Base-by-base conservation (phyloP, 2,888 invertebrate genomes). In the Polietes domitor region DNA sequence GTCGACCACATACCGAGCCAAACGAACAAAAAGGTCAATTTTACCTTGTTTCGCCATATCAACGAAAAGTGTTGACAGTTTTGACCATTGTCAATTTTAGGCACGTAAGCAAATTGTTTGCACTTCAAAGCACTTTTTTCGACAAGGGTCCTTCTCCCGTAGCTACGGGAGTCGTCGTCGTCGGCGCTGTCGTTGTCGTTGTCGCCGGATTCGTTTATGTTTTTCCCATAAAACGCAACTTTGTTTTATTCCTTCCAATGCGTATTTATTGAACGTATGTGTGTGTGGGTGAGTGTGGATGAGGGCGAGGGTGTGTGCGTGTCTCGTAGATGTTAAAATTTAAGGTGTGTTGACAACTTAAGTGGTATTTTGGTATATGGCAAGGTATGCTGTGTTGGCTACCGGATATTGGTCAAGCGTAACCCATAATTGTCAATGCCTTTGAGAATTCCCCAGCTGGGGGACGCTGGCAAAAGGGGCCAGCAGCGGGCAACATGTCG, bases 91-190 rank as follows among this genome's bases (percentile, higher is more conserved):
- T 79, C 80, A 75, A 86, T 86, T 86, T 86, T 83, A 82, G 80
- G 78, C 86, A 86, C 86, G 87, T 87, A 86, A 77, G 82, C 84
- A 85, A 85, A 85, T 85, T 87, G 86, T 86, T 87, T 87, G 86
- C 85, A 85, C 85, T 87, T 86, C 85, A 83, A 86, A 85, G 86
- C 70, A 81, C 75, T 77, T 79, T 83, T 82, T 73, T 68, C 47
- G 26, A 43, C 72, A 17, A 43, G 24, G 17, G 72, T 26, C 73
- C 73, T 72, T 73, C 41, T 77, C 73, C 68, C 28, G 80, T 80
- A 55, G n/a, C n/a, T n/a, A n/a, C n/a, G n/a, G n/a, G n/a, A 15
- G 50, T 2, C 37, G 37, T 12, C 7, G 37, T 37, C 6, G 37
- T 37, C 9, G 10, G 7, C 37, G 7, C n/a, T n/a, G 50, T 2